Evolutionary conservation across 2,113 vertebrate species (phyloP).

Genomic region (Alligator sinensis): DNA sequence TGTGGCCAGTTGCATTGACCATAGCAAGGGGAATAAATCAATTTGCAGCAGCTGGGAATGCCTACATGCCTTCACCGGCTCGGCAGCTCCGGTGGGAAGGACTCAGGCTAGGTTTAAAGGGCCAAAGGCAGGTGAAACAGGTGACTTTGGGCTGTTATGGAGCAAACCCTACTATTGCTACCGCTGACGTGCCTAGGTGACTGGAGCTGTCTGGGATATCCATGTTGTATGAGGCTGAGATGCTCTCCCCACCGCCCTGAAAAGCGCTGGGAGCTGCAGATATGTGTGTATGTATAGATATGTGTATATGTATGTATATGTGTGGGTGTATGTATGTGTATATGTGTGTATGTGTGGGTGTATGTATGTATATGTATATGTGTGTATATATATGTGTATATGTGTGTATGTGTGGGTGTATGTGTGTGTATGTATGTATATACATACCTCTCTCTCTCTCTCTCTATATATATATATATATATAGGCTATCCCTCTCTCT

Average conservation of each 20-base stretch:
- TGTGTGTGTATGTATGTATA: no score
- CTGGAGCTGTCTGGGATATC: not conserved
- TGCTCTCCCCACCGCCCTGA: no score
- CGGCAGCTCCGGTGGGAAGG: not conserved
- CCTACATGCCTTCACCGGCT: not conserved
- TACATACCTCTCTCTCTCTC: no score
- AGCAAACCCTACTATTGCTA: not conserved
- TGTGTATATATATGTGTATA: no score
- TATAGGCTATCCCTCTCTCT: no score
- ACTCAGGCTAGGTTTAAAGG: accelerated
- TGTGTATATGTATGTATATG: no score
- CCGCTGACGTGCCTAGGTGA: not conserved
- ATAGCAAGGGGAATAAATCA: accelerated
- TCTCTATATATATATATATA: no score
- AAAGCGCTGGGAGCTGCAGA: not conserved
- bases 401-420: no score
- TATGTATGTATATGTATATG: no score
- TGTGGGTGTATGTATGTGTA: no score
- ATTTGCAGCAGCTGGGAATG: accelerated
- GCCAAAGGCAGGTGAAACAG: not conserved
- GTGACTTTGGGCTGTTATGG: not conserved
- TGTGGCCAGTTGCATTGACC: not conserved
- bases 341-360: no score
- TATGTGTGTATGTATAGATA: no score
- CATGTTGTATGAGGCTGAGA: not conserved